Base-by-base conservation (phyloP, 2,888 invertebrate species). In the Bellardia bayeri region DNA sequence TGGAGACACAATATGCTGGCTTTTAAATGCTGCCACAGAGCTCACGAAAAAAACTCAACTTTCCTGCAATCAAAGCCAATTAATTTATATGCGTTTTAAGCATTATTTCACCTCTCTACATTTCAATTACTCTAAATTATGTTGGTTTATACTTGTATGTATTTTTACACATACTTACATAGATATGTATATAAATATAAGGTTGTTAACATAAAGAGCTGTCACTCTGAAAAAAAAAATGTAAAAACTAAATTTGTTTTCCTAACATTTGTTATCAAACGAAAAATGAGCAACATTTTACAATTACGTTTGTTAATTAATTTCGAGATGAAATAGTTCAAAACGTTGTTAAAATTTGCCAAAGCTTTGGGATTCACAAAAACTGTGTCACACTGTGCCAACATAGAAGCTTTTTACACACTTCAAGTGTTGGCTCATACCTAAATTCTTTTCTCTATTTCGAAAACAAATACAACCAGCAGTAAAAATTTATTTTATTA, bases 31-130 rank as follows among this genome's bases (percentile, higher is more conserved):
- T 78, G 54, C 40, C 42, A 16, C 3, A n/a, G 6, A 13, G 1
- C 0, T 23, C 23, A 23, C 23, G 23, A 51, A 13, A 13, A n/a
- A 51, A 51, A 51, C 51, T 6, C 14, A 51, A 14, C 51, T 51
- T 63, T 42, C 13, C n/a, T 61, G 42, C 63, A 69, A 69, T 51
- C 76, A 69, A 76, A 69, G 61, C 63, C 63, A 76, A 83, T 83
- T 76, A 82, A 76, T 75, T 66, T 68, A 54, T 45, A 63, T 63
- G 69, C 82, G 33, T 83, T 83, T 76, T 63, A 72, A 81, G 63
- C 42, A 64, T 72, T 64, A 64, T 72, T 81, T 81, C 40, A 42
- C 63, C 33, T 64, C 64, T 72, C 72, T 33, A 37, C 64, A 54
- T 40, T 69, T 56, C 79, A 45, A 49, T 63, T 58, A 49, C 58